Evolutionary conservation across 2,888 invertebrate genomes (phyloP).

Genomic region (Thera obeliscata): DNA sequence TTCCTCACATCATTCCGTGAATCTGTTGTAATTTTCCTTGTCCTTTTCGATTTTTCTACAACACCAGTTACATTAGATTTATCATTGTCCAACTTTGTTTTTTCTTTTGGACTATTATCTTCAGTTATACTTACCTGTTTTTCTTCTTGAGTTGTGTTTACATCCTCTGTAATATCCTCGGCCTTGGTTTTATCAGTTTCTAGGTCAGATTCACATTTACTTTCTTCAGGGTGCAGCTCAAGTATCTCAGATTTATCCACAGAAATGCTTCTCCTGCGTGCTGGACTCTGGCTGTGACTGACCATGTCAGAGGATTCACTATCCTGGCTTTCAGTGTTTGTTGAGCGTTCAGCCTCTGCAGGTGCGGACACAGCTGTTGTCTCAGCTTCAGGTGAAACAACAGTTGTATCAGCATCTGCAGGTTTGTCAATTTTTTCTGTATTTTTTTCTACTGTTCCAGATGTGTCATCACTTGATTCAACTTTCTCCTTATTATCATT

Average conservation of each 20-base stretch:
- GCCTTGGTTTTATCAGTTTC: constrained; percentile 56
- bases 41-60: constrained; percentile 66
- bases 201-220: constrained; percentile 64
- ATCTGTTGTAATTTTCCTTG: constrained; percentile 50
- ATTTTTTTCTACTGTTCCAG: constrained; percentile 39
- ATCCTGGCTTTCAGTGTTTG: constrained; percentile 33
- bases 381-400: constrained; percentile 64
- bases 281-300: constrained; percentile 34
- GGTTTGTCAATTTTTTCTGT: constrained; percentile 44
- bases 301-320: constrained; percentile 31
- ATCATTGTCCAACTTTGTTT: constrained; percentile 55
- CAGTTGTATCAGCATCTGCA: constrained; percentile 64
- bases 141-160: constrained; percentile 47
- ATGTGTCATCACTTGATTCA: constrained; percentile 38
- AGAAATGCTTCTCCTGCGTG: constrained; percentile 56
- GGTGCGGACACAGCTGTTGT: constrained; percentile 55
- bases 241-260: constrained; percentile 71
- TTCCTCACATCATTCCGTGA: constrained; percentile 46
- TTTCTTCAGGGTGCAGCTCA: constrained; percentile 71
- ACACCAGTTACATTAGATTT: constrained; percentile 73
- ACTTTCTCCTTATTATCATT: constrained; percentile 38
- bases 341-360: constrained; percentile 40
- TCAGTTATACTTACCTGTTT: constrained; percentile 76
- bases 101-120: constrained; percentile 61
- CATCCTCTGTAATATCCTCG: constrained; percentile 40